Evolutionary conservation across 2,113 vertebrate species (phyloP).

Genomic region (Tiliqua scincoides): DNA sequence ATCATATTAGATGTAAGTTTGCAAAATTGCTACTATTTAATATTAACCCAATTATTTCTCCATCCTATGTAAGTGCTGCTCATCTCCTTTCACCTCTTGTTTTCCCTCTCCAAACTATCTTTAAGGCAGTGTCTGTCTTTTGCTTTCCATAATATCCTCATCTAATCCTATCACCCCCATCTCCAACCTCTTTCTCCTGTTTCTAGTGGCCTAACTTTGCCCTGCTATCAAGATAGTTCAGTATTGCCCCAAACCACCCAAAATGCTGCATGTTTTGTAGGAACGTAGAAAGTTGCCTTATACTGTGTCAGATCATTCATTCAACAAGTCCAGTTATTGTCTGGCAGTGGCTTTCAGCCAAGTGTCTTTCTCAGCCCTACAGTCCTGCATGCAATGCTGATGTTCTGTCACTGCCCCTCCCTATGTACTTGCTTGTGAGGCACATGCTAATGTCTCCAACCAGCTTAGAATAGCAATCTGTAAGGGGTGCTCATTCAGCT

Average conservation of each 20-base stretch:
- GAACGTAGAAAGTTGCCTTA: too few species aligned
- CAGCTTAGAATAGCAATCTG: not conserved
- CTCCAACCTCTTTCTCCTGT: not conserved
- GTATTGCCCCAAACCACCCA: not conserved
- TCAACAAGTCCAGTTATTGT: not conserved
- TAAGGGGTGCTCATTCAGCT: not conserved
- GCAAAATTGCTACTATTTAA: not conserved
- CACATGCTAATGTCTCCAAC: not conserved
- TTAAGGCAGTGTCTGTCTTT: slow-evolving; percentile 36
- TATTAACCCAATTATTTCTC: not conserved
- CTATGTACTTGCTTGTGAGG: not conserved
- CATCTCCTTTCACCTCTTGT: not conserved
- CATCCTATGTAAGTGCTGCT: not conserved
- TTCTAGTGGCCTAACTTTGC: slow-evolving; percentile 43
- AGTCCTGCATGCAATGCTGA: too few species aligned
- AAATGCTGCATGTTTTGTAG: slow-evolving; percentile 28
- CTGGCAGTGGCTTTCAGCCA: too few species aligned
- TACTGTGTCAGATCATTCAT: not conserved
- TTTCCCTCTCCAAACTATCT: not conserved
- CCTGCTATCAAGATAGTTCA: slow-evolving; percentile 18
- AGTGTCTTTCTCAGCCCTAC: too few species aligned
- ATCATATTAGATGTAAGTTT: slow-evolving; percentile 63
- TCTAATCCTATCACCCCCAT: slow-evolving; percentile 20
- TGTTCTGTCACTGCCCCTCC: too few species aligned
- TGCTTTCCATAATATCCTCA: slow-evolving; percentile 35